Evolutionary conservation across 2,888 invertebrate species (phyloP).

Genomic region (Carterocephalus palaemon): DNA sequence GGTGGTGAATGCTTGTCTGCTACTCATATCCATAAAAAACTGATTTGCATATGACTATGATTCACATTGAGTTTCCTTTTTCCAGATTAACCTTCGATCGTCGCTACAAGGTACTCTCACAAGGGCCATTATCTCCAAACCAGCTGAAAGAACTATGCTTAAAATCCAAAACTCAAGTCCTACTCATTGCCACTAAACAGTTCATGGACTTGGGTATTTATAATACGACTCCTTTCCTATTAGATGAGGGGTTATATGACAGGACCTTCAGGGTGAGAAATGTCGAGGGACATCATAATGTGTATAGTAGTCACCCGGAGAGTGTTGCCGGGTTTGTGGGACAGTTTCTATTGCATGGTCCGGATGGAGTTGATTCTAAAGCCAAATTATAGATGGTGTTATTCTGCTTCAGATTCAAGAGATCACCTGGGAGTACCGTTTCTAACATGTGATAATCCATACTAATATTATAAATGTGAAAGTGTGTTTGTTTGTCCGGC

Average conservation of each 20-base stretch:
- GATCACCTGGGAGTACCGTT: too few species aligned
- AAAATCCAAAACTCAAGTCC: conserved; percentile 41
- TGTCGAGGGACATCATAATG: conserved; percentile 78
- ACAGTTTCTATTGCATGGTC: conserved; percentile 56
- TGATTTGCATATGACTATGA: conserved; percentile 1
- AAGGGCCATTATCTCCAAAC: conserved; percentile 51
- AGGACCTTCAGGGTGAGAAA: conserved; percentile 44
- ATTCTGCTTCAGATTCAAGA: background rate
- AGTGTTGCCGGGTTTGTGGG: conserved; percentile 58
- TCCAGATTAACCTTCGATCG: conserved; percentile 77
- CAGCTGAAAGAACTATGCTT: conserved; percentile 53
- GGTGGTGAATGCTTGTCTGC: too few species aligned
- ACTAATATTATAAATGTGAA: too few species aligned
- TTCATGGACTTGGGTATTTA: conserved; percentile 41
- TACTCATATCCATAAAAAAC: too few species aligned
- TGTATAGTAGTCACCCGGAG: conserved; percentile 78
- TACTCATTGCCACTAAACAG: conserved; percentile 43
- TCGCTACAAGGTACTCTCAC: conserved; percentile 57
- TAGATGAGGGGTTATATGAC: conserved; percentile 46
- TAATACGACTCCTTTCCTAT: conserved; percentile 41
- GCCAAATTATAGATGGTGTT: conserved; percentile 42
- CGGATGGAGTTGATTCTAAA: conserved; percentile 45
- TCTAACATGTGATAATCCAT: too few species aligned
- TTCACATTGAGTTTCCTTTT: conserved; percentile 15
- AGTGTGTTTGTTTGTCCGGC: too few species aligned